Conservation (phyloP, 2,888 invertebrate genomes). For the Epiblema foenella region DNA sequence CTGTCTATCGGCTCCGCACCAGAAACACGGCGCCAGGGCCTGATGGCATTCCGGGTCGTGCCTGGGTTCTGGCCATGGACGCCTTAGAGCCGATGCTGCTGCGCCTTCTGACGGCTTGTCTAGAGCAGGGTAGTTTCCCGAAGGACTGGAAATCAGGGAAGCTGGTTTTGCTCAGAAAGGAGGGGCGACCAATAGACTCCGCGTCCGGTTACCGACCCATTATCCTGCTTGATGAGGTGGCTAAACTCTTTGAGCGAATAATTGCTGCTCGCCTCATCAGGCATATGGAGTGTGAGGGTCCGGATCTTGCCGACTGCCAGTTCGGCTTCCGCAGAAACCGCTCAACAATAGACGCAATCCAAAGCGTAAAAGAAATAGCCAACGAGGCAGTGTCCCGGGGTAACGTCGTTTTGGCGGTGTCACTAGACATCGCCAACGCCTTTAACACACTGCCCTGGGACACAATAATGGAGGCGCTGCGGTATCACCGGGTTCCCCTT, state of each 20-base stretch:
- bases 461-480: too few relatives aligned
- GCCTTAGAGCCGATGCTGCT: constrained; percentile 31
- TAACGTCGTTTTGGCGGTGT: too few relatives aligned
- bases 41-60: constrained; percentile 46
- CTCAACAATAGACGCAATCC: constrained; percentile 8
- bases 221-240: constrained; percentile 4
- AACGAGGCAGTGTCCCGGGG: too few relatives aligned
- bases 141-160: constrained; percentile 19
- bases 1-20: background rate
- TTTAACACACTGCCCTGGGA: too few relatives aligned
- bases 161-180: constrained; percentile 6
- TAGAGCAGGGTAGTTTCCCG: constrained; percentile 43
- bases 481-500: too few relatives aligned
- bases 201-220: constrained; percentile 2
- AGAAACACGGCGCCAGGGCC: constrained; percentile 12
- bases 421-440: too few relatives aligned
- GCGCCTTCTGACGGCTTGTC: constrained; percentile 37
- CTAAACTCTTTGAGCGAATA: constrained; percentile 4
- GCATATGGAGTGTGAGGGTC: background rate
- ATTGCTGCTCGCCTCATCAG: background rate
- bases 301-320: constrained; percentile 13
- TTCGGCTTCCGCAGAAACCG: constrained; percentile 21
- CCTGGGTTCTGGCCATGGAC: constrained; percentile 32
- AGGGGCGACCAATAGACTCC: background rate
- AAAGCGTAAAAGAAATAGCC: background rate